These are phyloP conservation scores for Carettochelys insculpta DNA, from an alignment of 2,113 vertebrate genomes.

Conservation along the genomic window DNA sequence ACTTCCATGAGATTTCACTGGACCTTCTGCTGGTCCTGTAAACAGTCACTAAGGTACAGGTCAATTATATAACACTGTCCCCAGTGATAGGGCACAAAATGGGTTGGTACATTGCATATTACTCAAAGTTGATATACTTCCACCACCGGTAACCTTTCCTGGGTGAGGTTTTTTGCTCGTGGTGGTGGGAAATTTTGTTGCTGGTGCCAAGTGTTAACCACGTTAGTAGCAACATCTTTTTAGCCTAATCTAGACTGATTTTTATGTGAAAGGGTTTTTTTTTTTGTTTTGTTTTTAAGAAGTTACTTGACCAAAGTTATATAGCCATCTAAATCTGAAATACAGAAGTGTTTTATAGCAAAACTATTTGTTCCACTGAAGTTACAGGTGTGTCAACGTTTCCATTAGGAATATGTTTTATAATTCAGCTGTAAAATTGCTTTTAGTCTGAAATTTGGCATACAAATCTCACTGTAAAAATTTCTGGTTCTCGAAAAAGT, in stretches of 20 bases:
- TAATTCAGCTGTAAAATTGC: constrained; percentile 48
- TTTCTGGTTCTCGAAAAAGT: not conserved
- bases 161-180: not conserved
- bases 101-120: rapidly evolving
- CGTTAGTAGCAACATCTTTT: not conserved
- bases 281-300: not conserved
- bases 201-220: rapidly evolving
- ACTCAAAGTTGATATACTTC: rapidly evolving
- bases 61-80: not conserved
- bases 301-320: not conserved
- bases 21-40: not conserved
- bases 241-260: rapidly evolving
- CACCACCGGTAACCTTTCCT: not conserved
- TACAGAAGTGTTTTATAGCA: not conserved
- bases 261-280: not conserved
- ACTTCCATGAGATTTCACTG: not conserved
- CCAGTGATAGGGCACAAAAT: not conserved
- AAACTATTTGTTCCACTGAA: constrained; percentile 15
- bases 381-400: constrained; percentile 27
- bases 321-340: not conserved
- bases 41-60: not conserved
- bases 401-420: constrained; percentile 23
- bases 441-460: constrained; percentile 24
- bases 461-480: not conserved
- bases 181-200: not conserved